Percentiles rank a stretch among this genome's conserved stretches.
These are phyloP conservation scores for Archegozetes longisetosus DNA, from an alignment of 1,140 invertebrate species.

Conservation along the genomic window DNA sequence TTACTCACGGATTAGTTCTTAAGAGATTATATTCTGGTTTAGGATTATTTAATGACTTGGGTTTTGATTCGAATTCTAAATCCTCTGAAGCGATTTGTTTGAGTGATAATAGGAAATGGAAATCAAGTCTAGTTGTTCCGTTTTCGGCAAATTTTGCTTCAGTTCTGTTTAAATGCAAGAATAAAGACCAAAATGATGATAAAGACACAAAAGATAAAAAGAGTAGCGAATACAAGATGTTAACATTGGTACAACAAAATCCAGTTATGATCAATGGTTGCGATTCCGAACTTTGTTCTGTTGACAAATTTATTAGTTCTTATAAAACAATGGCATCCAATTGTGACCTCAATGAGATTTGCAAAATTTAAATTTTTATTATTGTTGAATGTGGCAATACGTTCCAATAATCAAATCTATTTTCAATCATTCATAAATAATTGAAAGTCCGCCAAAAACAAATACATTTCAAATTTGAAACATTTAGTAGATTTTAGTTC, in stretches of 20 bases:
- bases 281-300: conserved; percentile 6
- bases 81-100: conserved; percentile 40
- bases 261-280: conserved; percentile 16
- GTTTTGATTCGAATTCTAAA: conserved; percentile 32
- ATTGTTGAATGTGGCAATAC: too few relatives aligned
- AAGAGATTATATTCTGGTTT: conserved; percentile 28
- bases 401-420: too few relatives aligned
- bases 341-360: conserved; percentile 17
- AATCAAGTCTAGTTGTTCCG: conserved; percentile 51
- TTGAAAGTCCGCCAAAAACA: too few relatives aligned
- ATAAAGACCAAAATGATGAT: not conserved
- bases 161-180: conserved; percentile 39
- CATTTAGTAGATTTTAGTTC: too few relatives aligned
- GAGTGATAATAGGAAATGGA: conserved; percentile 47
- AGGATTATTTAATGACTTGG: conserved; percentile 49
- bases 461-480: too few relatives aligned
- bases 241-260: conserved; percentile 17
- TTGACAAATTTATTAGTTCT: conserved; percentile 10
- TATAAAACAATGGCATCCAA: conserved; percentile 9
- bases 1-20: conserved; percentile 19
- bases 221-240: not conserved
- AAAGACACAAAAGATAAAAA: too few relatives aligned
- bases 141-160: conserved; percentile 75
- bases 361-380: not conserved
- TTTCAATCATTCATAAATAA: too few relatives aligned